Evolutionary conservation across 1,140 invertebrate species (phyloP), one percentile per base, ranked within the genome.

Genomic region (Anadara kagoshimensis): DNA sequence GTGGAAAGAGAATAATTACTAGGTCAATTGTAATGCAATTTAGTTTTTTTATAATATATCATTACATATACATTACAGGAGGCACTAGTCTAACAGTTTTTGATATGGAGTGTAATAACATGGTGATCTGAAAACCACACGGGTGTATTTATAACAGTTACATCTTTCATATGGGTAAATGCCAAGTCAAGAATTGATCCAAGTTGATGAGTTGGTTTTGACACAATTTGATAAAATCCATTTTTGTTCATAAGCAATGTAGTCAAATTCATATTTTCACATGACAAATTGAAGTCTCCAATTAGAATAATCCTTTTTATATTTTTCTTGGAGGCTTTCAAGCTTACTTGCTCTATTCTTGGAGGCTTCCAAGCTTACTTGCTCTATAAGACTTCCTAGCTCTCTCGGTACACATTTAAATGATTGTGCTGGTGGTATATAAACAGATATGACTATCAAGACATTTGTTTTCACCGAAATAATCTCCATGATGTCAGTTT

Each of bases 41-140:
- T n/a, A n/a, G n/a, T n/a, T n/a, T n/a, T n/a, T n/a, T n/a, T n/a
- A n/a, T n/a, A n/a, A n/a, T n/a, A n/a, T n/a, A n/a, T n/a, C n/a
- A n/a, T n/a, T n/a, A n/a, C n/a, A n/a, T n/a, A n/a, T n/a, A n/a
- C n/a, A n/a, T n/a, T n/a, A n/a, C n/a, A n/a, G n/a, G n/a, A n/a
- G n/a, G n/a, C n/a, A n/a, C n/a, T n/a, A n/a, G n/a, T n/a, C n/a
- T 47, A 47, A 47, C 45, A 47, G 45, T 10, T 24, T 56, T 56
- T 20, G 7, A 61, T 11, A 7, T 36, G 5, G 10, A 61, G 12
- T 10, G 20, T 61, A 45, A 67, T 57, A 44, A 26, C 65, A 68
- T 68, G 65, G 24, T 68, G 53, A 68, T 68, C 53, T 43, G 53
- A 57, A 57, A 67, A 67, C 29, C 65, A 67, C 29, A 67, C 51